These are phyloP conservation scores for Eustalomyia histrio DNA, from an alignment of 2,888 invertebrate genomes.

Conservation along the genomic window DNA sequence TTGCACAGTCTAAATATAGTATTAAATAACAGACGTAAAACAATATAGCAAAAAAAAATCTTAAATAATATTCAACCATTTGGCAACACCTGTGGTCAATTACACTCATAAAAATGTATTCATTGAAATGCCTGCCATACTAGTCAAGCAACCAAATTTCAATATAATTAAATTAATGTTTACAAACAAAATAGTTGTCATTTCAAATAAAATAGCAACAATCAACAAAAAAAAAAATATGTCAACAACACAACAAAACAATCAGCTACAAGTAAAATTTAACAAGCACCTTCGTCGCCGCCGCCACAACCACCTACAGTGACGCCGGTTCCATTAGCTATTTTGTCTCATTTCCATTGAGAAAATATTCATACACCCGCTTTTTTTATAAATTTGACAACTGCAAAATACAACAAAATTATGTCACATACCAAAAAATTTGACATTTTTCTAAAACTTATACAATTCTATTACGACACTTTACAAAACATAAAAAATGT, in stretches of 20 bases:
- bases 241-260: constrained; percentile 42
- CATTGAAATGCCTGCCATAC: constrained; percentile 3
- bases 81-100: constrained; percentile 33
- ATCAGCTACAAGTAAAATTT: constrained; percentile 36
- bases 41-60: too few relatives aligned
- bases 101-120: constrained; percentile 25
- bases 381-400: constrained; percentile 45
- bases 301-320: constrained; percentile 3
- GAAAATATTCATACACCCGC: constrained; percentile 46
- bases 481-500: constrained; percentile 25
- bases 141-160: constrained; percentile 2
- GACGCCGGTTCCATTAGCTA: constrained; percentile 17
- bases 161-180: constrained; percentile 49
- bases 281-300: neutral
- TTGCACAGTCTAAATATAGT: too few relatives aligned
- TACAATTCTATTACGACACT: constrained; percentile 58
- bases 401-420: constrained; percentile 51
- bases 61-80: too few relatives aligned
- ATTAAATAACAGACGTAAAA: too few relatives aligned
- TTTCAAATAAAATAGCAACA: constrained; percentile 33
- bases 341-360: constrained; percentile 34
- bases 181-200: constrained; percentile 46
- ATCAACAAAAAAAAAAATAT: constrained; percentile 25
- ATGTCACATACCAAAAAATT: constrained; percentile 57
- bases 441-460: constrained; percentile 46